Base-by-base conservation (phyloP, 2,888 invertebrate genomes). In the Trisateles emortualis region DNA sequence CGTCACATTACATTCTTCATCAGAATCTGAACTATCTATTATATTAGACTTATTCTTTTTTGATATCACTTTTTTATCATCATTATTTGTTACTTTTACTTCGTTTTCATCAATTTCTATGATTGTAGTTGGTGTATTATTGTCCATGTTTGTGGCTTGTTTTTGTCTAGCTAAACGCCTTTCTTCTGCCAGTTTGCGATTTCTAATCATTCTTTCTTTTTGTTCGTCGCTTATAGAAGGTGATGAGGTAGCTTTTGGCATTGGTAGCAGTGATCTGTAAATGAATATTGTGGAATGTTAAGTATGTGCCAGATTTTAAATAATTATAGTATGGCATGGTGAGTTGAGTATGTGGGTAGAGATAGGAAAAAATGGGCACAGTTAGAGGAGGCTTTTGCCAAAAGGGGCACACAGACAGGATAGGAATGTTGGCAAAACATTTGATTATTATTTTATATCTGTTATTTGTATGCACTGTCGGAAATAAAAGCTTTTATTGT, bases 121-220 rank as follows among this genome's bases (percentile, higher is more conserved):
- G 17, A 44, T 46, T 30, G 9, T 41, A 22, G 13, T 33, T n/a
- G 22, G 11, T 4, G n/a, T 24, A 16, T 5, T 38, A 11, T 30
- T 33, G 13, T 40, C 19, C 1, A 30, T 29, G 19, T 0, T 43
- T 19, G 52, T 24, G 8, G 43, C 29, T 68, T 83, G 81, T 70
- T 89, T 83, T 8, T 93, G 74, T 73, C 92, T 94, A 0, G 94
- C 94, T n/a, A 94, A 87, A 43, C 94, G 85, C 59, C 94, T 92
- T 76, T 96, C 95, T 81, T 95, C 93, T 0, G 96, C 96, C 39
- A 95, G 60, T 68, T 92, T 90, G 44, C 95, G 93, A 76, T 96
- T 97, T 64, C 93, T 93, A 17, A 96, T 93, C 84, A 96, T 95
- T 72, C 95, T 94, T 45, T 95, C 94, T 65, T 94, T 93, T 73